Conservation (phyloP, 2,797 vertebrate species). For the Pseudomugil gertrudae region DNA sequence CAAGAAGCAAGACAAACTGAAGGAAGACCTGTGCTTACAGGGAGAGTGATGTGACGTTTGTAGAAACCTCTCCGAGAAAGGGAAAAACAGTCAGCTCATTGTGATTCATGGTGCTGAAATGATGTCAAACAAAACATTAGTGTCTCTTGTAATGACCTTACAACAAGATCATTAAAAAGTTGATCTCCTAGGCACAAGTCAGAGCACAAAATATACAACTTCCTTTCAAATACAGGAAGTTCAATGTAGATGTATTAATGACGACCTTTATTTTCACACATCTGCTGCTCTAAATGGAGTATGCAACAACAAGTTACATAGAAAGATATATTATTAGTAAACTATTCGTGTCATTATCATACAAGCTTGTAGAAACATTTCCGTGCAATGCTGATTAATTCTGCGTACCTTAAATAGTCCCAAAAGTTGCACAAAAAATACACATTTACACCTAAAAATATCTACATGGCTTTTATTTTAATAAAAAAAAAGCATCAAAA, state of each 20-base stretch:
- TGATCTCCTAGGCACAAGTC: background rate
- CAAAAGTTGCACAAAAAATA: too few species aligned
- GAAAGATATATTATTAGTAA: background rate
- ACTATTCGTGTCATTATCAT: background rate
- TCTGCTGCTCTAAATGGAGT: too few species aligned
- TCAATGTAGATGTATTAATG: background rate
- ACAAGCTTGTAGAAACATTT: background rate
- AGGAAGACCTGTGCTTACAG: slow-evolving; percentile 85
- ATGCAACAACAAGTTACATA: too few species aligned
- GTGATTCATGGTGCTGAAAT: slow-evolving; percentile 92
- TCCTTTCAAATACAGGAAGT: background rate
- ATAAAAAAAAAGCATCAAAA: too few species aligned
- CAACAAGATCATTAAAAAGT: background rate
- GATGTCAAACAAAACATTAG: slow-evolving; percentile 25
- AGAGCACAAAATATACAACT: background rate
- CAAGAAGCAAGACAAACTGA: background rate
- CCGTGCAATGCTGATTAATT: background rate
- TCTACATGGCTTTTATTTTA: too few species aligned
- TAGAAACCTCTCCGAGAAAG: slow-evolving; percentile 88
- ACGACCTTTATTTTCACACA: too few species aligned
- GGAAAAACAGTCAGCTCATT: slow-evolving; percentile 91
- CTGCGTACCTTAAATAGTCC: too few species aligned
- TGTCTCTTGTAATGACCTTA: background rate
- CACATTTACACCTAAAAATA: too few species aligned
- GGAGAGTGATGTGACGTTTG: slow-evolving; percentile 91